phyloP scores from a whole-genome alignment of 2,797 vertebrate species.

The Psittacula derbiana region DNA sequence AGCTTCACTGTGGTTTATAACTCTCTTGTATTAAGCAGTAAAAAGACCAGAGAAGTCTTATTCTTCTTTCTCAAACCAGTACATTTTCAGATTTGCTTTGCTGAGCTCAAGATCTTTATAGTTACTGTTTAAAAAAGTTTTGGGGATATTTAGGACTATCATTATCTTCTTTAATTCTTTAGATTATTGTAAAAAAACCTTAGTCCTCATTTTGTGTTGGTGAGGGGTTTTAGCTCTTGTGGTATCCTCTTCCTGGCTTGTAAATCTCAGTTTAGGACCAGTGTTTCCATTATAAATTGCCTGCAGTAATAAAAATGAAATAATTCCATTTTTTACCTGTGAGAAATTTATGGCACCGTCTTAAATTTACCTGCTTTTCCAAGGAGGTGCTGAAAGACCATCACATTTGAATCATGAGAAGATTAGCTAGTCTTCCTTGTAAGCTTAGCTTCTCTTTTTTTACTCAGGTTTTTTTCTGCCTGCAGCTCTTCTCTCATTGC shows the following conservation, averaged over 20 bases:
- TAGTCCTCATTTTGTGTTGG: background rate
- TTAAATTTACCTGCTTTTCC: background rate
- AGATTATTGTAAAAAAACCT: background rate
- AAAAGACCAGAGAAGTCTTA: background rate
- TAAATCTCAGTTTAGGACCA: background rate
- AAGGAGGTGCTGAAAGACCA: background rate
- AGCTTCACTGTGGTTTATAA: background rate
- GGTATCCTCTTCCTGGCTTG: background rate
- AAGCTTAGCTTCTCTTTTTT: background rate
- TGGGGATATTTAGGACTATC: background rate
- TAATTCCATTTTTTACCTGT: background rate
- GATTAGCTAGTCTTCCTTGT: background rate
- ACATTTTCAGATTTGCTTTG: background rate
- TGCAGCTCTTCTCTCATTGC: background rate
- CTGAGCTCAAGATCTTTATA: background rate
- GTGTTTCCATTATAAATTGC: background rate
- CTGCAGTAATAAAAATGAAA: accelerated
- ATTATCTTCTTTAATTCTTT: background rate
- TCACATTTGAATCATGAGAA: background rate
- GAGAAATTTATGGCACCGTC: background rate
- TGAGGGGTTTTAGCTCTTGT: background rate
- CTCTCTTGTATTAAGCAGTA: background rate
- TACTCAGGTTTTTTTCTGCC: background rate
- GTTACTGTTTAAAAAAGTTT: background rate
- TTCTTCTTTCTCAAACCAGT: background rate